phyloP scores from a whole-genome alignment of 2,797 vertebrate genomes.

The Sebastes oblongus region DNA sequence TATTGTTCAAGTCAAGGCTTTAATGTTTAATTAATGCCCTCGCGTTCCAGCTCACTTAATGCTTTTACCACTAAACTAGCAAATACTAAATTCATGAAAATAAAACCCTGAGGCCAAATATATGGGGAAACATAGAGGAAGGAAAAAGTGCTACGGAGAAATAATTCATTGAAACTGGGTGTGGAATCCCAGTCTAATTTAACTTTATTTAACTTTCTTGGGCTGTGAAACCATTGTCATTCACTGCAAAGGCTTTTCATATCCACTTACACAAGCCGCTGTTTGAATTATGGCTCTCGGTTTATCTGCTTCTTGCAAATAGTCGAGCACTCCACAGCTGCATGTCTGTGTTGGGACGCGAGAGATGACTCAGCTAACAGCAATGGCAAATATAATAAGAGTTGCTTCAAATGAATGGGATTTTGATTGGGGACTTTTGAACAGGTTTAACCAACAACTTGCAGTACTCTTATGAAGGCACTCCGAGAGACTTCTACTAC shows the following conservation, averaged over 20 bases:
- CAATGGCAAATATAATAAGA: constrained; percentile 7
- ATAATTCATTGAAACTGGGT: constrained; percentile 20
- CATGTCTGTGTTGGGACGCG: constrained; percentile 13
- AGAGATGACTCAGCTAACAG: constrained; percentile 44
- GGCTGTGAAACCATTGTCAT: constrained; percentile 56
- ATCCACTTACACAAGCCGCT: constrained; percentile 50
- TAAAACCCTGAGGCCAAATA: constrained; percentile 33
- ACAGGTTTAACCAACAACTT: background rate
- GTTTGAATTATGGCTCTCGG: constrained; percentile 70
- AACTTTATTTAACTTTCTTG: constrained; percentile 35
- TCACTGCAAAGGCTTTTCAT: constrained; percentile 59
- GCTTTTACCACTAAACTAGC: constrained; percentile 30
- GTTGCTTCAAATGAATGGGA: constrained; percentile 18
- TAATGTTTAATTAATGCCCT: constrained; percentile 57
- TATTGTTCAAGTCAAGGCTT: constrained; percentile 25
- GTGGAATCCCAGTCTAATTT: constrained; percentile 50
- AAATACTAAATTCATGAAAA: constrained; percentile 49
- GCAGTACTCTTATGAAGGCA: background rate
- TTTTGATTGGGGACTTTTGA: constrained; percentile 25
- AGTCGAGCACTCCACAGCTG: constrained; percentile 28
- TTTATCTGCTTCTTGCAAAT: constrained; percentile 74
- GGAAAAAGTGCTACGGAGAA: background rate
- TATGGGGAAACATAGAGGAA: background rate
- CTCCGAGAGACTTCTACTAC: background rate
- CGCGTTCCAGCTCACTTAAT: constrained; percentile 28